Conservation (phyloP, 1,140 invertebrate genomes). For the Drosophila tsacasi region DNA sequence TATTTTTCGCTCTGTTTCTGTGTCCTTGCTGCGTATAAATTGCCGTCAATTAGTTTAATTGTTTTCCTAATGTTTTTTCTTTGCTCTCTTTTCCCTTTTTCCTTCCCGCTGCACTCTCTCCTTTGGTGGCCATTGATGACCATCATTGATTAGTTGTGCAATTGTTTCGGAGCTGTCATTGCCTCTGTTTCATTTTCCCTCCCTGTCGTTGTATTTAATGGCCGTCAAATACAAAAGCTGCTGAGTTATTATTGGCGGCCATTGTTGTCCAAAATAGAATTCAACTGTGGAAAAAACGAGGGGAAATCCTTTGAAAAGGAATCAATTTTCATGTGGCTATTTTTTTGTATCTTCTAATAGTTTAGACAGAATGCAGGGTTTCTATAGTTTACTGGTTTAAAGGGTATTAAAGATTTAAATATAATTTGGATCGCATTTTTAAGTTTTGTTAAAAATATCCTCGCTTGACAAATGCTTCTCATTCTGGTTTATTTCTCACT, state of each 20-base stretch:
- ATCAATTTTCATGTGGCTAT: conserved; percentile 5
- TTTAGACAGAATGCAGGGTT: background rate
- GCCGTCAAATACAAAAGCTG: conserved; percentile 42
- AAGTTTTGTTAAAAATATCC: background rate
- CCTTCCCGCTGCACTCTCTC: conserved; percentile 7
- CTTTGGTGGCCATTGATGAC: conserved; percentile 48
- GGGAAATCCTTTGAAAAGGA: background rate
- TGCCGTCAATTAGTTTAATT: conserved; percentile 81
- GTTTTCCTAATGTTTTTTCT: conserved; percentile 61
- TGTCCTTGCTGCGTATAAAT: conserved; percentile 74
- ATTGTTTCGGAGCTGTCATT: conserved; percentile 54
- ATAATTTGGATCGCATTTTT: background rate
- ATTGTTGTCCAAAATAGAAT: conserved; percentile 31
- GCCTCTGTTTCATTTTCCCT: conserved; percentile 30
- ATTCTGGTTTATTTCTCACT: background rate
- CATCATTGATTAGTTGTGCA: conserved; percentile 72
- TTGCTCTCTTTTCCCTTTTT: background rate
- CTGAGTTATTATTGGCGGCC: conserved; percentile 33
- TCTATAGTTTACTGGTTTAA: background rate
- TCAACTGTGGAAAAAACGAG: background rate
- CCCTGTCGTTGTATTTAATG: conserved; percentile 30
- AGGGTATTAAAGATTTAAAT: background rate
- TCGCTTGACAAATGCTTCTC: conserved; percentile 8
- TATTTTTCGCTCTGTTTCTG: conserved; percentile 33
- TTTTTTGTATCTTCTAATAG: background rate